Conservation (phyloP, 1,140 invertebrate genomes). For the Rhopalosiphum padi region DNA sequence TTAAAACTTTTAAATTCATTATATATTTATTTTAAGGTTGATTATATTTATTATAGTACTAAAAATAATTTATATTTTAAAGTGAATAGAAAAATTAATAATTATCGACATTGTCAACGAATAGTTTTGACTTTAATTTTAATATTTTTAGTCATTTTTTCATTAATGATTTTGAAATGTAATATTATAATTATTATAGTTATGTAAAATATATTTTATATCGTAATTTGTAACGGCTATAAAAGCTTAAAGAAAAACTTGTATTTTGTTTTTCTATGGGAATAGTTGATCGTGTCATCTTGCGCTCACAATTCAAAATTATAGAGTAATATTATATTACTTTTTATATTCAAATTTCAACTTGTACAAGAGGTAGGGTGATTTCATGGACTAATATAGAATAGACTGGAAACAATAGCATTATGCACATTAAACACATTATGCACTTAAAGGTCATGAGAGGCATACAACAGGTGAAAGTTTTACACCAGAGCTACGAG, state of each 20-base stretch:
- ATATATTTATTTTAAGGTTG: background rate
- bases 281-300: no score
- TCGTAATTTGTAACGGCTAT: background rate
- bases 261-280: background rate
- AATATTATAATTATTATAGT: background rate
- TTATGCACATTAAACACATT: no score
- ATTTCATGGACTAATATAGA: no score
- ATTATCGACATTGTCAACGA: background rate
- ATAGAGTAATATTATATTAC: background rate
- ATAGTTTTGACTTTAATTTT: background rate
- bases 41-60: background rate
- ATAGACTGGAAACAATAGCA: no score
- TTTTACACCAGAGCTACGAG: background rate
- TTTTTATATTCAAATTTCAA: no score
- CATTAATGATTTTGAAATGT: background rate
- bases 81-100: background rate
- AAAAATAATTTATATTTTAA: background rate
- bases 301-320: background rate
- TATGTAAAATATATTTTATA: background rate
- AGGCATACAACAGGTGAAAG: background rate
- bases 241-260: background rate
- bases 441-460: background rate
- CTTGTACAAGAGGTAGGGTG: background rate
- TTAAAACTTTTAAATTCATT: no score
- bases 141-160: background rate